A percentile compares a stretch with the other conserved stretches of the same genome.
phyloP scores from a whole-genome alignment of 2,113 vertebrate species.

The Melanerpes formicivorus region DNA sequence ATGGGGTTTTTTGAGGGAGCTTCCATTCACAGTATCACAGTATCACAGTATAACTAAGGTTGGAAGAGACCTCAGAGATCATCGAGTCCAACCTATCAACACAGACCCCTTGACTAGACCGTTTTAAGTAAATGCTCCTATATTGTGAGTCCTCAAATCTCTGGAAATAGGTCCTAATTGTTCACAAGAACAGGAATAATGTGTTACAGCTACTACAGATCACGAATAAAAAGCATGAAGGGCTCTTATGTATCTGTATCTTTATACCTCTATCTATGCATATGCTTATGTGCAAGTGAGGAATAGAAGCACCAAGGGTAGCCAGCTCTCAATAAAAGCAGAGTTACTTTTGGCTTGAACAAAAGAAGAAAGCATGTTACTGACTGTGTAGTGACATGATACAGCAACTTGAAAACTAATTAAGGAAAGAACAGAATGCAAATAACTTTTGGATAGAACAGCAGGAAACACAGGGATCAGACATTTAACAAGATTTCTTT shows the following conservation, averaged over 20 bases:
- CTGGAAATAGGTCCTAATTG: not conserved
- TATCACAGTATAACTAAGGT: too few relatives aligned
- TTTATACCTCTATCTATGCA: not conserved
- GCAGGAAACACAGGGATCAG: slow-evolving; percentile 10
- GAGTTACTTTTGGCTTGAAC: not conserved
- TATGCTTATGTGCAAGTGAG: not conserved
- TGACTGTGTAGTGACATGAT: not conserved
- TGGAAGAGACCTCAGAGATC: too few relatives aligned
- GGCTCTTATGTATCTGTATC: not conserved
- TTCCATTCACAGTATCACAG: not conserved
- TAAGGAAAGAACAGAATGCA: slow-evolving; percentile 13
- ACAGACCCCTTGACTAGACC: too few relatives aligned
- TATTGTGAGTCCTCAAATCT: not conserved
- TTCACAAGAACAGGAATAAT: not conserved
- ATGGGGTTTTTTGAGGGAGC: not conserved
- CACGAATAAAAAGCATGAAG: not conserved
- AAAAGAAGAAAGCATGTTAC: not conserved
- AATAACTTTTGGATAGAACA: slow-evolving; percentile 12
- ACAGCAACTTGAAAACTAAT: slow-evolving; percentile 39
- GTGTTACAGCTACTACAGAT: not conserved
- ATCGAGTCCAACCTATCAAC: too few relatives aligned
- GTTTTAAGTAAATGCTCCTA: not conserved
- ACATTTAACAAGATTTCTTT: slow-evolving; percentile 45
- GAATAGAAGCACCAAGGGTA: not conserved
- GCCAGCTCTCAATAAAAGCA: not conserved